A percentile compares a stretch with the other conserved stretches of the same genome.
phyloP scores from a whole-genome alignment of 2,888 invertebrate genomes.

The Artemia sinica region DNA sequence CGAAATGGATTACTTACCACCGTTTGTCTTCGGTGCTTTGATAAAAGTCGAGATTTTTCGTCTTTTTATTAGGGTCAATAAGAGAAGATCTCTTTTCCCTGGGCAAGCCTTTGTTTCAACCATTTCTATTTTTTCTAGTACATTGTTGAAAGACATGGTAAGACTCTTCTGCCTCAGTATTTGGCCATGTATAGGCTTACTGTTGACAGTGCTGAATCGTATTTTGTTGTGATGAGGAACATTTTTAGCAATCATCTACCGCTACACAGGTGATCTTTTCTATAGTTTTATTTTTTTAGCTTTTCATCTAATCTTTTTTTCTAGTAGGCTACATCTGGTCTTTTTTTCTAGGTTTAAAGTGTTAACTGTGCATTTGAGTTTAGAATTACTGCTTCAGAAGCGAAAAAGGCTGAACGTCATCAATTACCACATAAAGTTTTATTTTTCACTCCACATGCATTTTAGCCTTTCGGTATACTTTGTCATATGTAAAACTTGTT shows the following conservation, averaged over 20 bases:
- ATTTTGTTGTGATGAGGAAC: slow-evolving; percentile 89
- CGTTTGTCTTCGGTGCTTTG: neutral
- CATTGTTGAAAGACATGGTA: slow-evolving; percentile 92
- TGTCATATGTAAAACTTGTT: too few relatives aligned
- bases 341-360: too few relatives aligned
- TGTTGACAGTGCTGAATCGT: slow-evolving; percentile 91
- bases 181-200: slow-evolving; percentile 95
- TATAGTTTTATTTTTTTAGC: too few relatives aligned
- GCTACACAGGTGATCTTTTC: slow-evolving; percentile 51
- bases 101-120: slow-evolving; percentile 16
- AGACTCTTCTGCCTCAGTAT: slow-evolving; percentile 93
- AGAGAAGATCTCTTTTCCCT: slow-evolving; percentile 21
- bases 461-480: too few relatives aligned
- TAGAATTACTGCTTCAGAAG: too few relatives aligned
- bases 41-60: neutral
- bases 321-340: too few relatives aligned
- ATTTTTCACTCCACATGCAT: too few relatives aligned
- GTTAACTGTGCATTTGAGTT: too few relatives aligned
- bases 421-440: too few relatives aligned
- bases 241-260: slow-evolving; percentile 85
- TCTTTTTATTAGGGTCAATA: neutral
- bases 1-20: too few relatives aligned
- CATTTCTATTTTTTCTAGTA: slow-evolving; percentile 45
- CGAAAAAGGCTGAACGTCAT: too few relatives aligned
- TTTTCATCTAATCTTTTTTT: too few relatives aligned